phyloP scores from a whole-genome alignment of 2,888 invertebrate genomes.

The Podabrus alpinus region DNA sequence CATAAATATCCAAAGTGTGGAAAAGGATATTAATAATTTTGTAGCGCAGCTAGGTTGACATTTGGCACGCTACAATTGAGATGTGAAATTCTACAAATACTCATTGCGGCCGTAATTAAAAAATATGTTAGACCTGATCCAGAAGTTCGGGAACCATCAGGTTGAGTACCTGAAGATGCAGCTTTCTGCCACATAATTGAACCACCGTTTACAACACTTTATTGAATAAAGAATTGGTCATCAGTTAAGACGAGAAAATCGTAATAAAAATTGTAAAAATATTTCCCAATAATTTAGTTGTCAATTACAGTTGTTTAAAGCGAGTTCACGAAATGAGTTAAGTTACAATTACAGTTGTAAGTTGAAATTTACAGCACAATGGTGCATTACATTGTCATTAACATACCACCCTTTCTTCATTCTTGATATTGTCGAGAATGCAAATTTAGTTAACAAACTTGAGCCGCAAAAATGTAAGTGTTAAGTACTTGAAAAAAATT shows the following conservation, averaged over 20 bases:
- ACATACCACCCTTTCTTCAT: constrained; percentile 40
- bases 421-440: neutral
- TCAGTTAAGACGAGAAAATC: neutral
- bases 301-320: neutral
- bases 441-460: constrained; percentile 28
- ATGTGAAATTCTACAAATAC: too few relatives aligned
- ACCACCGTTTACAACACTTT: too few relatives aligned
- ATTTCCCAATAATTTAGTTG: neutral
- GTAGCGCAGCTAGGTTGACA: too few relatives aligned
- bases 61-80: too few relatives aligned
- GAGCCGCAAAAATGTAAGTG: constrained; percentile 34
- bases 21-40: too few relatives aligned
- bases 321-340: constrained; percentile 12
- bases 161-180: too few relatives aligned
- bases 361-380: constrained; percentile 35
- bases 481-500: constrained; percentile 35
- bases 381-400: constrained; percentile 43
- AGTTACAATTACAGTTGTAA: constrained; percentile 39
- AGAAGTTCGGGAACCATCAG: too few relatives aligned
- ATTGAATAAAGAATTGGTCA: neutral
- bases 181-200: too few relatives aligned
- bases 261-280: neutral
- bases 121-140: too few relatives aligned
- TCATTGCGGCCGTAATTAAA: too few relatives aligned
- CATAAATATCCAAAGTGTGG: too few relatives aligned